These are phyloP conservation scores for Lepidotrigona ventralis DNA, from an alignment of 1,140 invertebrate species.

Conservation along the genomic window DNA sequence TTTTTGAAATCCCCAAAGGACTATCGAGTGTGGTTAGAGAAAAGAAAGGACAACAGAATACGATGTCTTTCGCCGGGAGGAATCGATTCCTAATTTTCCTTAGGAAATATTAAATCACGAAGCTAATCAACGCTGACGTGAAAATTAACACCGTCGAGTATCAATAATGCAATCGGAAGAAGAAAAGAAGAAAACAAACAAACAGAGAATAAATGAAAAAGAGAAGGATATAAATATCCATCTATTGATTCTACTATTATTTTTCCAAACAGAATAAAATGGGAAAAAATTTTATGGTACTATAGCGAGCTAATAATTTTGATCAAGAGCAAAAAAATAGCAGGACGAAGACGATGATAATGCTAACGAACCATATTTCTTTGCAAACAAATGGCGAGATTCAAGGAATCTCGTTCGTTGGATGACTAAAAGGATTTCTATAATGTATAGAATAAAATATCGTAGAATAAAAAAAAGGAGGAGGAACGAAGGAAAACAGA, in stretches of 20 bases:
- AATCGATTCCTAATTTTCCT: slow-evolving; percentile 33
- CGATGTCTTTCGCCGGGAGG: not conserved
- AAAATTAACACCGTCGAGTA: not conserved
- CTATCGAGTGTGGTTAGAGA: not conserved
- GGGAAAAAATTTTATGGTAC: not conserved
- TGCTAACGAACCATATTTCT: not conserved
- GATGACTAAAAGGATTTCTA: not conserved
- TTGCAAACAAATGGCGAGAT: not conserved
- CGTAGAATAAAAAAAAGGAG: not conserved
- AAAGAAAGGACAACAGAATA: slow-evolving; percentile 16
- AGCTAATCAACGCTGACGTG: not conserved
- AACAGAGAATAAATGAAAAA: not conserved
- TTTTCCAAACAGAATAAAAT: not conserved
- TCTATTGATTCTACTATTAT: not conserved
- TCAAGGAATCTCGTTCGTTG: not conserved
- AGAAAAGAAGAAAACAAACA: not conserved
- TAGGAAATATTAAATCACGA: not conserved
- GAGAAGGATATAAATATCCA: not conserved
- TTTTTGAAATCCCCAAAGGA: slow-evolving; percentile 13
- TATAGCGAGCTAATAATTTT: not conserved
- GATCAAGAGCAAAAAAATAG: not conserved
- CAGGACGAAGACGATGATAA: not conserved
- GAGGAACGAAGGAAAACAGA: not conserved
- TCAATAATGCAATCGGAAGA: not conserved
- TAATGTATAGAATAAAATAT: too few species aligned